A percentile compares a stretch with the other conserved stretches of the same genome.
phyloP scores from a whole-genome alignment of 2,888 invertebrate genomes.

The Patella pellucida region DNA sequence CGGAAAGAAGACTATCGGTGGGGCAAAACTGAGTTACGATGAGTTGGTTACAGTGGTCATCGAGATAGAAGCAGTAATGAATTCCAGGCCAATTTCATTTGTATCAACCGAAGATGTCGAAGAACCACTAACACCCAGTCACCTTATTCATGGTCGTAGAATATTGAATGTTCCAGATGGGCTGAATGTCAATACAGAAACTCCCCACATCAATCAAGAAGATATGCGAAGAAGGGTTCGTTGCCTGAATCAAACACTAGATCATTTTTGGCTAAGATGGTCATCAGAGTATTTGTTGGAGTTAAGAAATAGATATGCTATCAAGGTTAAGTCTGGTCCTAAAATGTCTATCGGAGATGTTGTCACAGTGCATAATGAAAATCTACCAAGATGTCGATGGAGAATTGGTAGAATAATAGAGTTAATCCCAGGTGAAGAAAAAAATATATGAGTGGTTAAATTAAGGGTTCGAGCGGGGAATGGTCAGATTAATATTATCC shows the following conservation, averaged over 20 bases:
- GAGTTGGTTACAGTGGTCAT: not conserved
- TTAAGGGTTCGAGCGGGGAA: not conserved
- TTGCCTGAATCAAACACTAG: not conserved
- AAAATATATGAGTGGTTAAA: not conserved
- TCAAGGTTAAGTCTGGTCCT: not conserved
- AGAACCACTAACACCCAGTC: not conserved
- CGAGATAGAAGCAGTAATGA: not conserved
- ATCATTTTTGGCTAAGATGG: not conserved
- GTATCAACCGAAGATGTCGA: slow-evolving; percentile 3
- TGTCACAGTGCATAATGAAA: not conserved
- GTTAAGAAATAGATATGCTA: not conserved
- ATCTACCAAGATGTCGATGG: slow-evolving; percentile 5
- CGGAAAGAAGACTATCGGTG: not conserved
- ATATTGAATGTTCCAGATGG: not conserved
- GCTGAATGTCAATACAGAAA: not conserved
- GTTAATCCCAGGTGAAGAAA: not conserved
- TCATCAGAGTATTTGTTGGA: not conserved
- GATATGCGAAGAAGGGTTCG: too few relatives aligned
- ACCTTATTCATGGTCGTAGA: not conserved
- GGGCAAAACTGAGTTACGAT: not conserved
- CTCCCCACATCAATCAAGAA: too few relatives aligned
- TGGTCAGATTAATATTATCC: not conserved
- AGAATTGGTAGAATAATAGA: not conserved
- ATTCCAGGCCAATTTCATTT: not conserved
- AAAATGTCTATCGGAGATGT: not conserved